Base-by-base conservation (phyloP, 2,113 vertebrate genomes). In the Astur gentilis region DNA sequence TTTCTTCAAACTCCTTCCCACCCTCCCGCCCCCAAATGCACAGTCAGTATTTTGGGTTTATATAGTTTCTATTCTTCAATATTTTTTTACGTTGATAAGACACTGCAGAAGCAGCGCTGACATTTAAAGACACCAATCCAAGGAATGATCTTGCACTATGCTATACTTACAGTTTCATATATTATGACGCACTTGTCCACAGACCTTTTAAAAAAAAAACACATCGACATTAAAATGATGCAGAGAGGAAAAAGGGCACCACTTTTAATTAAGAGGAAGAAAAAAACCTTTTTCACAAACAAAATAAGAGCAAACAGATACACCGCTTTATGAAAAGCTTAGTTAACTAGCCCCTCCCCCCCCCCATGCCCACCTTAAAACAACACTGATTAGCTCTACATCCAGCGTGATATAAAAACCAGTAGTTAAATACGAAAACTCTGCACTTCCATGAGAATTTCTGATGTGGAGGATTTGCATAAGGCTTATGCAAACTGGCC, bases 171-270 rank as follows among this genome's bases (percentile, higher is more conserved):
- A 38, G 93, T 97, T 87, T 99, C 98, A 88, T 98, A 97, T 77
- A 99, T 85, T 49, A 98, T 97, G 67, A 99, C 98, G 25, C 97
- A 98, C 95, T 99, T 99, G 98, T 99, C 99, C 97, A 99, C 98
- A 49, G 99, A 99, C 38, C 99, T 99, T 97, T 88, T 61, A 36
- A 95, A 97, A 97, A 92, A 92, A 70, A 96, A 80, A 25, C 75
- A 95, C 66, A 95, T 4, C 9, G 2, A 82, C 25, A 77, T 94
- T 64, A 83, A 79, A 92, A 89, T 50, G 27, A 58, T 57, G 26
- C 34, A 84, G 31, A 79, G 23, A 80, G 38, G 36, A 32, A 64
- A 83, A 88, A 82, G 6, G 44, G 65, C 89, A 90, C 13, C 7
- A 19, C 13, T 81, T 58, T 57, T 55, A 60, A 62, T 7, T 69